Conservation (phyloP, 2,888 invertebrate species). For the Drosophila tripunctata region DNA sequence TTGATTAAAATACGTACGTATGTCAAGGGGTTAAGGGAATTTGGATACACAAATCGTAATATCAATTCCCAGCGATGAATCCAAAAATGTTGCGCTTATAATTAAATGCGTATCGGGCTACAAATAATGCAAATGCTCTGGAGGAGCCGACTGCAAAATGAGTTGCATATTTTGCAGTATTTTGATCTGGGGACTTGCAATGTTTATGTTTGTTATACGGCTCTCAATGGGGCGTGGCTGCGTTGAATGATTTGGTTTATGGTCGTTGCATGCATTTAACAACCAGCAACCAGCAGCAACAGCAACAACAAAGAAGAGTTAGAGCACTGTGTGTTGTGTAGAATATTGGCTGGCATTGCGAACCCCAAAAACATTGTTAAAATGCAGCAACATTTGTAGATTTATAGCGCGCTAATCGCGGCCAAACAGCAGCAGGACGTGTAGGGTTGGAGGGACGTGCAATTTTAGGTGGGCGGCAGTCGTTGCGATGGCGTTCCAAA, state of each 20-base stretch:
- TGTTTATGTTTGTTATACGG: slow-evolving; percentile 52
- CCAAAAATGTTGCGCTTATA: slow-evolving; percentile 40
- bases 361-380: slow-evolving; percentile 70
- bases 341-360: slow-evolving; percentile 60
- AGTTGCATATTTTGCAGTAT: slow-evolving; percentile 68
- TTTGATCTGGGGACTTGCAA: slow-evolving; percentile 31
- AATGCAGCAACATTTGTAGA: slow-evolving; percentile 75
- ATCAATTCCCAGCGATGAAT: slow-evolving; percentile 33
- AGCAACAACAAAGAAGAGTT: slow-evolving; percentile 13
- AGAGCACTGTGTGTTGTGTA: neutral
- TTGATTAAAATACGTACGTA: slow-evolving; percentile 31
- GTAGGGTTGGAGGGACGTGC: slow-evolving; percentile 14
- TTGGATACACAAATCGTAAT: slow-evolving; percentile 3
- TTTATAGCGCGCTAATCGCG: slow-evolving; percentile 80
- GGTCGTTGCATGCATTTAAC: slow-evolving; percentile 73
- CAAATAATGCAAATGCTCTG: slow-evolving; percentile 70
- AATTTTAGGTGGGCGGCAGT: slow-evolving; percentile 51
- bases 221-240: slow-evolving; percentile 63
- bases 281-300: slow-evolving; percentile 43
- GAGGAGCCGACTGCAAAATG: slow-evolving; percentile 45
- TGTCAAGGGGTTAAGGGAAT: neutral
- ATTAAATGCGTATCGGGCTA: slow-evolving; percentile 73
- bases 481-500: slow-evolving; percentile 45
- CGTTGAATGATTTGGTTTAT: slow-evolving; percentile 75
- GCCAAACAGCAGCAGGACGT: slow-evolving; percentile 70